Base-by-base conservation (phyloP, 2,797 vertebrate genomes). In the Sparidentex hasta region DNA sequence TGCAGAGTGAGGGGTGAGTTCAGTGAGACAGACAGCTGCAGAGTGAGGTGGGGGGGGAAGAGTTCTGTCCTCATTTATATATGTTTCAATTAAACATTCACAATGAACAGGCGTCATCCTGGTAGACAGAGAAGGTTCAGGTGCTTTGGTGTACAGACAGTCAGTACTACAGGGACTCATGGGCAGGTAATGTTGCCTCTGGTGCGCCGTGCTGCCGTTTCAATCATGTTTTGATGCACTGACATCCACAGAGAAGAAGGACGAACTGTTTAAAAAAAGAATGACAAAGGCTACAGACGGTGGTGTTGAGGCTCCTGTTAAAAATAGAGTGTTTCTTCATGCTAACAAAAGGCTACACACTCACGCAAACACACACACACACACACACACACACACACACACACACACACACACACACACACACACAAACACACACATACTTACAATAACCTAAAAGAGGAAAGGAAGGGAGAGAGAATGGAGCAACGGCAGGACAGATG, bases 391-490 rank as follows among this genome's bases (percentile, higher is more conserved):
- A 54, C 71, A 92, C 87, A 94, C 91, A n/a, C n/a, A 38, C 46
- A 55, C 17, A 66, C 29, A 43, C 43, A 65, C 44, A 21, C 41
- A 58, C 57, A 55, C 52, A 65, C 52, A 62, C 52, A 62, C 29
- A 46, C 67, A 71, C 65, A 74, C n/a, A 3, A 67, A 73, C 41
- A 67, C 67, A 73, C 76, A 54, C 71, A 92, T 87, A 94, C 91
- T 91, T 92, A 94, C 90, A 93, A 93, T 88, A 43, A 93, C 92
- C 88, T 94, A 86, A 76, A 65, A 82, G 82, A 69, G 54, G 58
- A 67, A 8, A 71, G 74, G 86, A 73, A 67, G 80, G 79, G 65
- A 86, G 82, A 83, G 46, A 84, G 80, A 75, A 80, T 69, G 78
- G 81, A 65, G 69, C 75, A 83, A 90, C 59, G 90, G 80, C 44